Conservation (phyloP, 2,797 vertebrate species). For the Sebastes matsubarae region DNA sequence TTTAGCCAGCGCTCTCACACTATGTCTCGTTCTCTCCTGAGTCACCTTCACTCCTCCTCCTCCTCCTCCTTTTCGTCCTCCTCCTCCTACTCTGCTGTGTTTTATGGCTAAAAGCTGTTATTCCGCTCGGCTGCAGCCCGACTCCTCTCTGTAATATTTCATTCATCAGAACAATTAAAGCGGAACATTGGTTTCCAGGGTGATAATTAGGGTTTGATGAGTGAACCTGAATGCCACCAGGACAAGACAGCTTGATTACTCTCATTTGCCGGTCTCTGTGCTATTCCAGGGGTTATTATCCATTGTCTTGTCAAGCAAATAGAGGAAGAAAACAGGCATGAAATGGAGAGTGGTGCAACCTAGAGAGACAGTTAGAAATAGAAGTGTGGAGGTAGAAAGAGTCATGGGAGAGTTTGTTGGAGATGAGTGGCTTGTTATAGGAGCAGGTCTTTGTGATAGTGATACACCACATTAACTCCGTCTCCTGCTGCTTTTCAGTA, state of each 20-base stretch:
- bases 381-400: constrained; percentile 63
- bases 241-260: constrained; percentile 86
- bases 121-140: constrained; percentile 80
- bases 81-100: constrained; percentile 68
- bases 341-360: constrained; percentile 76
- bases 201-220: constrained; percentile 86
- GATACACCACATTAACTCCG: constrained; percentile 77
- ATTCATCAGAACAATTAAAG: constrained; percentile 88
- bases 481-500: constrained; percentile 67
- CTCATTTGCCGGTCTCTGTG: constrained; percentile 81
- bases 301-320: constrained; percentile 83
- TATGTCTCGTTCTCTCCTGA: constrained; percentile 54
- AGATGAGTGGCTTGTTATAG: constrained; percentile 75
- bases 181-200: constrained; percentile 85
- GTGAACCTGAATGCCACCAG: constrained; percentile 82
- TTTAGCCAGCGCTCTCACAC: constrained; percentile 49
- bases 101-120: constrained; percentile 83
- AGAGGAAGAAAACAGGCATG: constrained; percentile 78
- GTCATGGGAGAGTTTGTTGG: constrained; percentile 65
- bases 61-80: constrained; percentile 27
- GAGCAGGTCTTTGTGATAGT: constrained; percentile 66
- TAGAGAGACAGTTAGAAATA: constrained; percentile 65
- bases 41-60: constrained; percentile 75
- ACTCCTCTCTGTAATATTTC: constrained; percentile 85
- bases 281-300: constrained; percentile 82